Evolutionary conservation across 1,140 invertebrate genomes (phyloP).

Genomic region (Eurytemora carolleeae): DNA sequence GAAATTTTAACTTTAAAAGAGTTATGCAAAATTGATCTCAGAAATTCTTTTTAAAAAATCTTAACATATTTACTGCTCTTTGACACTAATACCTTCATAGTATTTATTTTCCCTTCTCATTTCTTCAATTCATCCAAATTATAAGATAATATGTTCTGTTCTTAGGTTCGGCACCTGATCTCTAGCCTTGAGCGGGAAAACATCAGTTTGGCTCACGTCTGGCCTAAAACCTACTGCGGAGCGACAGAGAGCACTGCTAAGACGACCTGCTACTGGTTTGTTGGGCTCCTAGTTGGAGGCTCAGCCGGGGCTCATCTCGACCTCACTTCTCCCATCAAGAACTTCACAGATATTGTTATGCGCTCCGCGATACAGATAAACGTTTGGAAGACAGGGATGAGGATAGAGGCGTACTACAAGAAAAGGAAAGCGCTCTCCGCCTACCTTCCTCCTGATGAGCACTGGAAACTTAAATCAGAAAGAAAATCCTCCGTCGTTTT

Average conservation of each 20-base stretch:
- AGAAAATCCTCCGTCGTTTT: not conserved
- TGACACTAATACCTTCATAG: slow-evolving; percentile 18
- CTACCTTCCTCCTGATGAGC: slow-evolving; percentile 19
- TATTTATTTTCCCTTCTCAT: slow-evolving; percentile 17
- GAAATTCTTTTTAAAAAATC: not conserved
- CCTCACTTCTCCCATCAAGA: slow-evolving; percentile 72
- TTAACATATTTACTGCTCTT: slow-evolving; percentile 16
- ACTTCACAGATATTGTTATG: slow-evolving; percentile 49
- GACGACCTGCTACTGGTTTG: slow-evolving; percentile 76
- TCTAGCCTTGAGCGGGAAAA: not conserved
- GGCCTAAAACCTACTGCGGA: slow-evolving; percentile 12
- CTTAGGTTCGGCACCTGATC: slow-evolving; percentile 15
- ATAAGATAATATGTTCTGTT: slow-evolving; percentile 9
- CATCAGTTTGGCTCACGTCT: slow-evolving; percentile 14
- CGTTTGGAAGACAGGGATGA: slow-evolving; percentile 66
- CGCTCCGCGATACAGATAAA: slow-evolving; percentile 16
- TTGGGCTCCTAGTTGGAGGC: slow-evolving; percentile 73
- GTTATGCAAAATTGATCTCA: too few species aligned
- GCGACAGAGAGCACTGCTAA: slow-evolving; percentile 22
- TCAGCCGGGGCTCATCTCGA: slow-evolving; percentile 45
- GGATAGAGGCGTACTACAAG: slow-evolving; percentile 50
- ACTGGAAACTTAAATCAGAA: slow-evolving; percentile 9
- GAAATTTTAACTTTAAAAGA: too few species aligned
- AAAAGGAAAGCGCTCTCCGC: slow-evolving; percentile 25
- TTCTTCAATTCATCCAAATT: slow-evolving; percentile 16